Evolutionary conservation across 2,888 invertebrate species (phyloP).

Genomic region (Lepetodrilus schrolli): DNA sequence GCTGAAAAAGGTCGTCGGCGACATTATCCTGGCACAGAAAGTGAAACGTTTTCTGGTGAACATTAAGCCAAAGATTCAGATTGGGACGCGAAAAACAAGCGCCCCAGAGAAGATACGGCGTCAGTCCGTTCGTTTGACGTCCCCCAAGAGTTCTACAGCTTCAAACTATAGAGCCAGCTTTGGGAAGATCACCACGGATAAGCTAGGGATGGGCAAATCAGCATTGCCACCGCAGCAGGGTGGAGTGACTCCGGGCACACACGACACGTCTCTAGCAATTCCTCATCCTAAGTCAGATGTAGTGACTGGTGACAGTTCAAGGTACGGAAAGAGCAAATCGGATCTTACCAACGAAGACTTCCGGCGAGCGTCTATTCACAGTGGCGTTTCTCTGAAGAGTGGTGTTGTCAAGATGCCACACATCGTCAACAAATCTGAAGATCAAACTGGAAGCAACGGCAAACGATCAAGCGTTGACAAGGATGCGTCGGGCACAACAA

Average conservation of each 20-base stretch:
- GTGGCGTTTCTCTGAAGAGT: not conserved
- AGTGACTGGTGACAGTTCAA: not conserved
- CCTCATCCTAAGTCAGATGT: not conserved
- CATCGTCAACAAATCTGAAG: not conserved
- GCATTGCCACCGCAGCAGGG: not conserved
- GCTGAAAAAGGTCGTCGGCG: constrained; percentile 36
- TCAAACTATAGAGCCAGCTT: not conserved
- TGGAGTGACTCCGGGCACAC: not conserved
- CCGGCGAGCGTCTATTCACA: not conserved
- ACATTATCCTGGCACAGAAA: constrained; percentile 30
- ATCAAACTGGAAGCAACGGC: not conserved
- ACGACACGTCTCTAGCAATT: too few relatives aligned
- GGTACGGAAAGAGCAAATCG: not conserved
- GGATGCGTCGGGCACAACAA: not conserved
- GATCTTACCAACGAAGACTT: not conserved
- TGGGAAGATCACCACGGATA: not conserved
- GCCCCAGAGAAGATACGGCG: not conserved
- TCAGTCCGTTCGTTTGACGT: not conserved
- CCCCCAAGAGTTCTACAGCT: not conserved
- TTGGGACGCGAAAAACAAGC: constrained; percentile 27
- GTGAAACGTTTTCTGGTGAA: constrained; percentile 32
- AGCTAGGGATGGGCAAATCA: not conserved
- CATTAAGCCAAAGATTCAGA: constrained; percentile 29
- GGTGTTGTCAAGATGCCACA: not conserved
- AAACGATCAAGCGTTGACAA: not conserved